These are phyloP conservation scores for Malurus cyaneus DNA, from an alignment of 2,113 vertebrate genomes.

Conservation along the genomic window DNA sequence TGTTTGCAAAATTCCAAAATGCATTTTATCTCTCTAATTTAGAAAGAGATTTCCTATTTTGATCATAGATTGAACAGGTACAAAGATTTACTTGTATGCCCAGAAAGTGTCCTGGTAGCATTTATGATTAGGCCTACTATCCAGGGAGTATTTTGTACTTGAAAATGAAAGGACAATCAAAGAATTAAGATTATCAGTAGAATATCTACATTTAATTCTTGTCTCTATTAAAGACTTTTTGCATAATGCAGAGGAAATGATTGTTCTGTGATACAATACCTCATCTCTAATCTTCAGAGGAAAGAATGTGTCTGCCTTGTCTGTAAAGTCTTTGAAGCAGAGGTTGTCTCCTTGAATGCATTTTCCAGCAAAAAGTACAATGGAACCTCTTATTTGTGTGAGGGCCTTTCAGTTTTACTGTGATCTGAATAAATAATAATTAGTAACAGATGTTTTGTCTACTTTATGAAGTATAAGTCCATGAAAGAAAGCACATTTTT, in stretches of 20 bases:
- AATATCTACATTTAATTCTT: slow-evolving; percentile 35
- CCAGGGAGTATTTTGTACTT: slow-evolving; percentile 8
- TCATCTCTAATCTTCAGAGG: slow-evolving; percentile 43
- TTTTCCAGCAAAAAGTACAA: slow-evolving; percentile 23
- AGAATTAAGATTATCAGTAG: slow-evolving; percentile 18
- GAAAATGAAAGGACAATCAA: slow-evolving; percentile 25
- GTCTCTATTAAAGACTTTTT: background rate
- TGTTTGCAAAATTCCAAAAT: background rate
- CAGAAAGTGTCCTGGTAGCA: background rate
- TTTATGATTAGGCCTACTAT: background rate
- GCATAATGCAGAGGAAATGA: background rate
- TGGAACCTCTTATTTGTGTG: slow-evolving; percentile 24
- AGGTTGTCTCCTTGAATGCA: background rate
- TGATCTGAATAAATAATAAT: slow-evolving; percentile 41
- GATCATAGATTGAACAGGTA: background rate
- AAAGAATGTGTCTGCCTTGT: background rate
- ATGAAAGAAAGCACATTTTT: slow-evolving; percentile 10
- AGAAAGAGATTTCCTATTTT: slow-evolving; percentile 27
- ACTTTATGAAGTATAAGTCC: background rate
- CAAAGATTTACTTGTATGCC: slow-evolving; percentile 32
- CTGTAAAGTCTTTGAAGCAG: slow-evolving; percentile 35
- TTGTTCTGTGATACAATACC: slow-evolving; percentile 35
- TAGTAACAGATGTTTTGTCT: slow-evolving; percentile 17
- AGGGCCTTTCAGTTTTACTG: slow-evolving; percentile 5
- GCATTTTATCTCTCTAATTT: slow-evolving; percentile 12